Evolutionary conservation across 2,113 vertebrate species (phyloP).

Genomic region (Oncorhynchus nerka): DNA sequence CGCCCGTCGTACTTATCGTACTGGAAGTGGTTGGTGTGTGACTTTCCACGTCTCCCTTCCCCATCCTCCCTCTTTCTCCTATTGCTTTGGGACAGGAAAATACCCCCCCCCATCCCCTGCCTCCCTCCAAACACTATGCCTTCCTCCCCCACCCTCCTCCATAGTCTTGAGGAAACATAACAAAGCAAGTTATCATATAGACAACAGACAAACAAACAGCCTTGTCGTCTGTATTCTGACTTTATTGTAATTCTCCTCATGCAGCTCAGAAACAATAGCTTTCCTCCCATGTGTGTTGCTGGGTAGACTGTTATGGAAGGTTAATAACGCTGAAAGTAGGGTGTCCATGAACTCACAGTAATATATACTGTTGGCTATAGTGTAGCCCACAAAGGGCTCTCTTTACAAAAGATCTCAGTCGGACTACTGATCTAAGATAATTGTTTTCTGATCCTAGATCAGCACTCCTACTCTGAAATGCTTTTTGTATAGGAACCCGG

Average conservation of each 20-base stretch:
- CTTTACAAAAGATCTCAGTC: no score
- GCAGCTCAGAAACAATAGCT: background rate
- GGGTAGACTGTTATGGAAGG: no score
- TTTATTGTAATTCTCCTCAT: background rate
- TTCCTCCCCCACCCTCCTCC: background rate
- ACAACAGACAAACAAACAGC: background rate
- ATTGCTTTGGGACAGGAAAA: background rate
- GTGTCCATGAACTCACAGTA: no score
- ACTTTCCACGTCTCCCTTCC: background rate
- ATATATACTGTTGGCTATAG: no score
- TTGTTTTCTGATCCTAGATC: no score
- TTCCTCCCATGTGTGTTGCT: background rate
- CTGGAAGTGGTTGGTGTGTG: background rate
- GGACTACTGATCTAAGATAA: background rate
- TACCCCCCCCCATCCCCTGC: background rate
- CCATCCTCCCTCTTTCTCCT: background rate
- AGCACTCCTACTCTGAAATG: no score
- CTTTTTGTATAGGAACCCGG: no score
- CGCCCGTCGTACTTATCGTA: background rate
- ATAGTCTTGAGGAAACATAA: background rate
- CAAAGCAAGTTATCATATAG: background rate
- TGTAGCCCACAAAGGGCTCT: no score
- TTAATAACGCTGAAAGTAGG: no score
- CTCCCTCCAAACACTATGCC: background rate
- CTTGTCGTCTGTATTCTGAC: background rate